Evolutionary conservation across 2,888 invertebrate species (phyloP).

Genomic region (Neelides folsomi): DNA sequence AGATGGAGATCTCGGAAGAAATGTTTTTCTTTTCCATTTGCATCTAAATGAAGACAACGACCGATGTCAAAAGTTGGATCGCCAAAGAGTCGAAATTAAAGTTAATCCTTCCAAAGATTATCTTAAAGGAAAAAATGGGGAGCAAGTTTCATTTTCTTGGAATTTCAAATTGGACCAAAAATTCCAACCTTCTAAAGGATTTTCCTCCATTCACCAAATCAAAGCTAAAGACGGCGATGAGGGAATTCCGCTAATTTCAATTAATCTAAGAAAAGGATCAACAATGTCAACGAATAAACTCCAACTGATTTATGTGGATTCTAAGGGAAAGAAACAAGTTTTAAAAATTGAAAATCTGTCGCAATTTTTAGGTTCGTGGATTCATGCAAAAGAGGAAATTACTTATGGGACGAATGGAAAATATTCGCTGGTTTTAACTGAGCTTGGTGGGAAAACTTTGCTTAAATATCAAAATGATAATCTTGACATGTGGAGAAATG

Average conservation of each 20-base stretch:
- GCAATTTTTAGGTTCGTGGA: constrained; percentile 21
- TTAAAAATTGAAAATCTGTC: constrained; percentile 8
- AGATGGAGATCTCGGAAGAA: constrained; percentile 9
- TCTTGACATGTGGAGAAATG: too few species aligned
- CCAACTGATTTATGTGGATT: constrained; percentile 12
- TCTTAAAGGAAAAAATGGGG: constrained; percentile 16
- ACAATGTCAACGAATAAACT: constrained; percentile 7
- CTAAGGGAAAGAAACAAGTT: constrained; percentile 1
- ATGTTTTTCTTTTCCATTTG: constrained; percentile 22
- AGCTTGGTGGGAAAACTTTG: too few species aligned
- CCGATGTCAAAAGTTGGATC: constrained; percentile 20
- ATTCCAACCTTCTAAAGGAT: constrained; percentile 24
- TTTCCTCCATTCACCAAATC: constrained; percentile 27
- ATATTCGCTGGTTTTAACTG: not conserved
- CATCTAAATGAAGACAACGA: constrained; percentile 25
- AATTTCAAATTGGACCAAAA: constrained; percentile 22
- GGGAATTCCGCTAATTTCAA: constrained; percentile 18
- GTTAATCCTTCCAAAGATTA: constrained; percentile 11
- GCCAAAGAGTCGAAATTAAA: constrained; percentile 26
- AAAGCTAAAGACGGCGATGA: constrained; percentile 25
- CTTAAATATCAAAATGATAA: too few species aligned
- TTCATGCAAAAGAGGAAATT: constrained; percentile 18
- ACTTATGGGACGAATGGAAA: constrained; percentile 12
- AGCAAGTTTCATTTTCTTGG: constrained; percentile 24
- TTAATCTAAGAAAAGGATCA: constrained; percentile 16